These are phyloP conservation scores for Alcis repandata DNA, from an alignment of 2,888 invertebrate species.

Conservation along the genomic window DNA sequence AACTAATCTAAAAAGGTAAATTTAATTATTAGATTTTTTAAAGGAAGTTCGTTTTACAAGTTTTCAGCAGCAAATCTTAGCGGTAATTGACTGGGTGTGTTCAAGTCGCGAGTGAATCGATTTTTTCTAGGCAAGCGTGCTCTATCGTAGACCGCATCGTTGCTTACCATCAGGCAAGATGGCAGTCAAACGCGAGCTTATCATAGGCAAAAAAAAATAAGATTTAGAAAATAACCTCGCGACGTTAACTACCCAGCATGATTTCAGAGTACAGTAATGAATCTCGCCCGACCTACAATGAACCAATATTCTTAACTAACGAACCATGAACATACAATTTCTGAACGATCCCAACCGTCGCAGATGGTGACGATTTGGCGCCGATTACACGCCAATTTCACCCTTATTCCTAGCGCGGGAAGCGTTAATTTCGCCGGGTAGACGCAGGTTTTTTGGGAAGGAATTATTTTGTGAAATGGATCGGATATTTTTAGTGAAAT, in stretches of 20 bases:
- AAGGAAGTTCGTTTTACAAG: too few species aligned
- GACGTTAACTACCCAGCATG: constrained; percentile 34
- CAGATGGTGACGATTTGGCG: constrained; percentile 76
- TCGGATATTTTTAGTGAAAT: constrained; percentile 45
- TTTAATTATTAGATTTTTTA: too few species aligned
- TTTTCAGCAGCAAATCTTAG: too few species aligned
- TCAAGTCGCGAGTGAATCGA: too few species aligned
- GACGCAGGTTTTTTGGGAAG: constrained; percentile 44
- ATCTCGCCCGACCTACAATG: constrained; percentile 65
- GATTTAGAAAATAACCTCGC: constrained; percentile 23
- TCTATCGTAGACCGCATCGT: too few species aligned
- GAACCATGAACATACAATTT: constrained; percentile 73
- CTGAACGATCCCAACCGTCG: constrained; percentile 63
- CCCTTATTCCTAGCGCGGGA: constrained; percentile 61
- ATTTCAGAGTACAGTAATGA: constrained; percentile 59
- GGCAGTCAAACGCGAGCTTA: too few species aligned
- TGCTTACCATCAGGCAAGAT: too few species aligned
- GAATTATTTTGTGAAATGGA: constrained; percentile 48
- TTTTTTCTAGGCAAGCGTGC: too few species aligned
- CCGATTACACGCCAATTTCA: constrained; percentile 72
- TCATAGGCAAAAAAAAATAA: too few species aligned
- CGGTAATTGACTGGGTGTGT: neutral
- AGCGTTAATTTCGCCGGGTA: constrained; percentile 57
- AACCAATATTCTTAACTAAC: constrained; percentile 74
- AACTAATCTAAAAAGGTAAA: too few species aligned